phyloP scores from a whole-genome alignment of 2,797 vertebrate genomes.

The Siniperca obscura region DNA sequence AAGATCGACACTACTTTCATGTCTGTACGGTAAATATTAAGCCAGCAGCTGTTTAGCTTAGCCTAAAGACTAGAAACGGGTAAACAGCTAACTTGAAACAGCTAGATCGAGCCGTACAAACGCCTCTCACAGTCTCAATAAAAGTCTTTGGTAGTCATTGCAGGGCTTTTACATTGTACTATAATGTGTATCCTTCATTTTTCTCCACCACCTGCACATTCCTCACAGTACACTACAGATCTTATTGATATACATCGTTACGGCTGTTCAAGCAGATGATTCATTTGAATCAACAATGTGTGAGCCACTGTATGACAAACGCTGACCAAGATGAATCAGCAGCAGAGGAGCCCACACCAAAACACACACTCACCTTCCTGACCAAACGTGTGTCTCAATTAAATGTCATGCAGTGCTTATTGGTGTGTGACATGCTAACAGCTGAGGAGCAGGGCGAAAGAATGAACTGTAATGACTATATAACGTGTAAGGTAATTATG shows the following conservation, averaged over 20 bases:
- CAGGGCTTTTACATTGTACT: neutral
- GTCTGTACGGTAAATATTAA: neutral
- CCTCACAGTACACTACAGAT: constrained; percentile 19
- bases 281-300: constrained; percentile 68
- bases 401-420: neutral
- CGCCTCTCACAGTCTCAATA: neutral
- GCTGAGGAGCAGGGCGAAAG: neutral
- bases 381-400: constrained; percentile 38
- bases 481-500: neutral
- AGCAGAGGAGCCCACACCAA: constrained; percentile 70
- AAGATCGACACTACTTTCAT: neutral
- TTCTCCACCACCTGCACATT: neutral
- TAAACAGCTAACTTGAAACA: neutral
- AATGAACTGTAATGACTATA: neutral
- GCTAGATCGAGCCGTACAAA: neutral
- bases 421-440: neutral
- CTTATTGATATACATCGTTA: constrained; percentile 30
- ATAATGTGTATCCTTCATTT: constrained; percentile 5
- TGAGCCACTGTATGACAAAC: constrained; percentile 40
- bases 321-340: constrained; percentile 56
- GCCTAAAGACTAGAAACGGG: neutral
- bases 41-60: neutral
- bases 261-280: constrained; percentile 73
- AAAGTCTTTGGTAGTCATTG: neutral
- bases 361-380: constrained; percentile 64